Evolutionary conservation across 2,888 invertebrate genomes (phyloP), one percentile per base, ranked within the genome.

Genomic region (Microplitis deprimator): DNA sequence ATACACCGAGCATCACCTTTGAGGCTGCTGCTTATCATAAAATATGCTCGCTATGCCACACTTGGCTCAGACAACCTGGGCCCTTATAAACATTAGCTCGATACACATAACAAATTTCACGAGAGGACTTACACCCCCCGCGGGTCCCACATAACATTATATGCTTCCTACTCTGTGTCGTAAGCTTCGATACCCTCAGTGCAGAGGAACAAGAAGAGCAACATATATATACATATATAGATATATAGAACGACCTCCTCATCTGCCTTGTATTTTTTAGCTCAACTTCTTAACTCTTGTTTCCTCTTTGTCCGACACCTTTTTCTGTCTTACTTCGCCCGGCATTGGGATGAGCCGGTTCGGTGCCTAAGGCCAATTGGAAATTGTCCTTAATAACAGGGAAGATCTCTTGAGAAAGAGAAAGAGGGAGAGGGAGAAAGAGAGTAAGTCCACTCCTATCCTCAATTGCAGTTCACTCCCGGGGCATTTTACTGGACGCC

Each of bases 371-470:
- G 89, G 89, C 88, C 85, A 84, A 87, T 87, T 89, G 89, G 88
- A 89, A 89, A 89, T 89, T 89, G 89, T 89, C 89, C 88, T 87
- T 89, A 89, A 89, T 89, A 89, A 89, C 88, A 89, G 89, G 89
- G 88, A 89, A 87, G 83, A 81, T 82, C 80, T 82, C 50, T 50
- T 4, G 80, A 79, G 20, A 1, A 29, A 29, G 4, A 29, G 29
- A 29, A 29, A 61, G 61, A 71, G 61, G 60, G 81, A 29, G 29
- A 29, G 2, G 29, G 2, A 29, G 29, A 29, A 29, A 61, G 61
- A 71, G 61, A 68, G 81, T 83, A 82, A 83, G 84, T 86, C 84
- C 85, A 85, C 87, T 87, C 86, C 87, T 88, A 87, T 87, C 87
- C 83, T 83, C 84, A 84, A 85, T 85, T 83, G 84, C 84, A 82